Percentiles rank a stretch among this genome's conserved stretches.
phyloP scores from a whole-genome alignment of 2,797 vertebrate species.

The Coilia nasus region DNA sequence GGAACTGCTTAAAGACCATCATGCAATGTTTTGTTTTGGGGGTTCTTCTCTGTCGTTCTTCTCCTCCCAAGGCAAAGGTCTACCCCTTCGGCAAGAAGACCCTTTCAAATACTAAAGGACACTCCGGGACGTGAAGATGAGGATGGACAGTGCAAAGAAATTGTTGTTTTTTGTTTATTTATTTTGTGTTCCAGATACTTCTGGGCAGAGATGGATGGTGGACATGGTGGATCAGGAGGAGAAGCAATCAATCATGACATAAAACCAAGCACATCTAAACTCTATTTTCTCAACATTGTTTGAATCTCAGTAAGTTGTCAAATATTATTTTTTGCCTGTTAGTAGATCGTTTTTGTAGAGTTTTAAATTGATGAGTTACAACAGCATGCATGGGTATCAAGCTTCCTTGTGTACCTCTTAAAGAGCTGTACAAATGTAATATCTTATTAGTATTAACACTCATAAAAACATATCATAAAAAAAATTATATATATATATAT shows the following conservation, averaged over 20 bases:
- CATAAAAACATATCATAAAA: too few species aligned
- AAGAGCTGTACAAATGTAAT: not conserved
- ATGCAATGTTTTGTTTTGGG: slow-evolving; percentile 81
- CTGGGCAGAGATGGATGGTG: not conserved
- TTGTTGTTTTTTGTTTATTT: slow-evolving; percentile 3
- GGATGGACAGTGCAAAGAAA: not conserved
- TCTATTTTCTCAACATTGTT: not conserved
- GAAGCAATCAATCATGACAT: not conserved
- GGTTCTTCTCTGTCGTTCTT: slow-evolving; percentile 67
- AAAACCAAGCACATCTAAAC: not conserved
- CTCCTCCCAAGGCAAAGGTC: slow-evolving; percentile 54
- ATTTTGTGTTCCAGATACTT: not conserved
- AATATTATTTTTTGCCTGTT: not conserved
- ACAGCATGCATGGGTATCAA: not conserved
- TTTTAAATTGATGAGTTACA: not conserved
- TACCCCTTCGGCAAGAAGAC: slow-evolving; percentile 26
- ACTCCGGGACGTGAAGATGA: not conserved
- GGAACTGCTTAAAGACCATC: slow-evolving; percentile 97
- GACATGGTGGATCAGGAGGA: not conserved
- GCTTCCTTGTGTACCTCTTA: too few species aligned
- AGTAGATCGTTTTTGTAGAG: not conserved
- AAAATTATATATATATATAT: not conserved
- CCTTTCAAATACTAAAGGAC: slow-evolving; percentile 8
- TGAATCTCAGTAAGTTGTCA: slow-evolving; percentile 15
- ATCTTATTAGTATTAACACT: not conserved